Evolutionary conservation across 2,113 vertebrate species (phyloP), one percentile per base, ranked within the genome.

Genomic region (Pagrus major): DNA sequence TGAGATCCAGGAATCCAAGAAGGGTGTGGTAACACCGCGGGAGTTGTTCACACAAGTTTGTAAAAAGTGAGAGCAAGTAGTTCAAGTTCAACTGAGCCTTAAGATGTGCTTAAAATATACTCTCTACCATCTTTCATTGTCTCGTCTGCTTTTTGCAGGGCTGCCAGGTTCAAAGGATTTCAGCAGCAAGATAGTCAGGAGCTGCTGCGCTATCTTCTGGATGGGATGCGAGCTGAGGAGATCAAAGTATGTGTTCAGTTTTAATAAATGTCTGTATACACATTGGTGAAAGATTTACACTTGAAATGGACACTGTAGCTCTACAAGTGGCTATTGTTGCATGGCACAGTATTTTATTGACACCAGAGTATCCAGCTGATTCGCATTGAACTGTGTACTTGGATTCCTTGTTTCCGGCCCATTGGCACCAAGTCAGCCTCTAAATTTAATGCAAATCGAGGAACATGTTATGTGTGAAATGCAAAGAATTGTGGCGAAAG

Each of bases 101-200:
- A 11, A 35, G 6, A 29, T 51, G 5, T 39, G 9, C 78, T 75
- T 23, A 12, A 54, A 51, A 74, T 42, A 5, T 31, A 7, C 4
- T 5, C 54, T 20, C 29, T 27, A 15, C 21, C 18, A 29, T 68
- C 15, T 9, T 37, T 71, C 1, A 54, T 58, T 55, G 67, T 72
- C 29, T 72, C 5, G 1, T 76, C 6, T 58, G 0, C 8, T 85
- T 44, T 11, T 56, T 86, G 41, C 84, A 99, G 98, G 93, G 97
- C 98, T 68, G 89, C 95, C 85, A 94, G 97, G 31, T 99, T 99
- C 90, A 97, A 96, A 95, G 97, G 98, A n/a, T 99, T 96, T 78
- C 98, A 99, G 90, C 97, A 99, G 91, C 98, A 99, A 78, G 98
- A 99, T 84, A 99, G 98, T 87, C 98, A 99, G 88, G 98, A 99